A percentile compares a stretch with the other conserved stretches of the same genome.
These are phyloP conservation scores for Hemicentrotus pulcherrimus DNA, from an alignment of 35 echinoderm and acorn worm species.

Conservation along the genomic window DNA sequence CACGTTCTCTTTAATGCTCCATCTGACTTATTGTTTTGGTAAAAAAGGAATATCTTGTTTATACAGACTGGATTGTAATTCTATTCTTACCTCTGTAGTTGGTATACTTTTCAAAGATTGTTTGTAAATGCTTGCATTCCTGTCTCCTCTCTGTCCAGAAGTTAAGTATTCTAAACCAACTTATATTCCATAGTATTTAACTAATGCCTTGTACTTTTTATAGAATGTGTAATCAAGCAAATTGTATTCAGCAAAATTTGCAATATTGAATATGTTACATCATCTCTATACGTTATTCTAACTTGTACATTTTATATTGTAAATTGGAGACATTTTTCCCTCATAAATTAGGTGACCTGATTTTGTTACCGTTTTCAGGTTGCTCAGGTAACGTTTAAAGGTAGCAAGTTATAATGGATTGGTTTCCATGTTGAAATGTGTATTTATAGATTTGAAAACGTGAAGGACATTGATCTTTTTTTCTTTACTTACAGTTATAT, in stretches of 20 bases:
- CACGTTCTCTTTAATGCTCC: no score
- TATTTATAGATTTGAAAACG: no score
- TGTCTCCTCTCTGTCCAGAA: no score
- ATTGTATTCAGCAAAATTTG: background rate
- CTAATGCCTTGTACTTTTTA: background rate
- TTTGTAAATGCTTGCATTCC: no score
- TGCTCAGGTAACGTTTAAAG: background rate
- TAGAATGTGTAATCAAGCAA: constrained; percentile 10
- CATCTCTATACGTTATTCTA: background rate
- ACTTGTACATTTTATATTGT: background rate
- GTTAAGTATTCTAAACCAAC: background rate
- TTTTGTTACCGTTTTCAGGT: background rate
- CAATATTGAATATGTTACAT: background rate
- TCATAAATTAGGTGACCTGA: background rate
- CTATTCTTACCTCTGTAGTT: no score
- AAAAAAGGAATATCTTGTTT: no score
- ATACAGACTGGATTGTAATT: no score
- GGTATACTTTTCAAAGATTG: no score
- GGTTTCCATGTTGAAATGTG: background rate
- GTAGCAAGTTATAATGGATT: background rate
- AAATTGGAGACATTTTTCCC: background rate
- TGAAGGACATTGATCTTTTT: background rate
- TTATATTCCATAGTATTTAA: background rate
- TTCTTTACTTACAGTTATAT: no score
- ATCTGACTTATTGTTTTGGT: no score